A percentile compares a stretch with the other conserved stretches of the same genome.
phyloP scores from a whole-genome alignment of 1,140 invertebrate genomes.

The Euborellia annulipes region DNA sequence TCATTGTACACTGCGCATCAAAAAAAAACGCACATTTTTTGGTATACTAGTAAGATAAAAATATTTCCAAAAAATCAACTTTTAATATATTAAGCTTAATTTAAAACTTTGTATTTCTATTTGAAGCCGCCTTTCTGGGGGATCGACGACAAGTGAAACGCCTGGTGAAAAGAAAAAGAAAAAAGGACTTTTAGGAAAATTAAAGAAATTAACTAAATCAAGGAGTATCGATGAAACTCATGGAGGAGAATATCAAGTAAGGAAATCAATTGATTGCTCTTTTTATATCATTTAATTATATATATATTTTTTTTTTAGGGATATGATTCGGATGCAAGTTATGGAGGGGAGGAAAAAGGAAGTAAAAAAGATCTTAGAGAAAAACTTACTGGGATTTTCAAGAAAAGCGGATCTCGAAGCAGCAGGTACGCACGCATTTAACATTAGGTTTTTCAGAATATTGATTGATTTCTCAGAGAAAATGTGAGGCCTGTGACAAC shows the following conservation, averaged over 20 bases:
- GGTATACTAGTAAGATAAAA: neutral
- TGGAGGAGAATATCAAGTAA: neutral
- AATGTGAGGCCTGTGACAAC: neutral
- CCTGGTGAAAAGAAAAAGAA: conserved; percentile 56
- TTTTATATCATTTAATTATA: neutral
- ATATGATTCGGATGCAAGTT: conserved; percentile 61
- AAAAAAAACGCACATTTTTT: no score
- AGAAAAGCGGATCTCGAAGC: conserved; percentile 44
- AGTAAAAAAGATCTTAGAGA: conserved; percentile 65
- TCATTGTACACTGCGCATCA: no score
- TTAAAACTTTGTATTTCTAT: conserved; percentile 14
- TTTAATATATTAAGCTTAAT: neutral
- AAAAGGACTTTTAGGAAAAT: conserved; percentile 64
- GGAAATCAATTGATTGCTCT: neutral
- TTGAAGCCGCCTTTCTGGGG: conserved; percentile 54
- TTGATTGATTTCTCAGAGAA: conserved; percentile 4
- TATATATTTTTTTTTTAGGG: conserved; percentile 31
- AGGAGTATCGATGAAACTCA: conserved; percentile 47
- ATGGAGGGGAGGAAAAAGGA: conserved; percentile 38
- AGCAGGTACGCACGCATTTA: no score
- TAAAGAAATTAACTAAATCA: conserved; percentile 72
- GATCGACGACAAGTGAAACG: conserved; percentile 70
- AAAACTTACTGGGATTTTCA: conserved; percentile 66
- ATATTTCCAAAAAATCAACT: neutral
- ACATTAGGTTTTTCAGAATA: neutral